Base-by-base conservation (phyloP, 2,113 vertebrate genomes). In the Alouatta palliata region DNA sequence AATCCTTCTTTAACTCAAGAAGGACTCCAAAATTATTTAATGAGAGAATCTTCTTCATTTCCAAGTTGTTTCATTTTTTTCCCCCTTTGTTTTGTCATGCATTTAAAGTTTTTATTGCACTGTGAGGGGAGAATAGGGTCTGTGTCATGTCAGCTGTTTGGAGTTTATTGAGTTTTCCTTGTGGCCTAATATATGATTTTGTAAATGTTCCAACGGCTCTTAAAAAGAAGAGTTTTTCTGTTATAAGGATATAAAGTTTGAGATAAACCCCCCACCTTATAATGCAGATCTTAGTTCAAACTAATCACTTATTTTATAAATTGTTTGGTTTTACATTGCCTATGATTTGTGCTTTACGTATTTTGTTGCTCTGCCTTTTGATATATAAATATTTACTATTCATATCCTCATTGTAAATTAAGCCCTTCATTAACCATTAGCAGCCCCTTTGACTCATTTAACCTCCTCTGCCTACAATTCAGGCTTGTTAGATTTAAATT, bases 101-200 rank as follows among this genome's bases (percentile, higher is more conserved):
- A 17, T 91, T 89, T 56, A 23, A 75, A 82, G 21, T 47, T 91
- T 92, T 94, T 90, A 68, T 82, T 52, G 81, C n/a, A 8, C 45
- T 11, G 14, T 35, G 1, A 1, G 45, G 45, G 80, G 37, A 95
- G 91, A 66, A 92, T 75, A 56, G 82, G 37, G 94, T 89, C 86
- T 93, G 73, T 76, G 45, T 95, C 75, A 23, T 88, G 81, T 90
- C 92, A 90, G n/a, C 56, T 47, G 23, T 86, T 91, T 88, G 87
- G 61, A 64, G 58, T 90, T 97, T 95, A 90, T 71, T 76, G 77
- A 75, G 47, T 68, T 93, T 92, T 96, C 75, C 43, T 91, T 71
- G 3, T 88, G 75, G 90, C 47, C 66, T 93, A 70, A 80, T 88
- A 47, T 11, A 88, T 35, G 71, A 88, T 64, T 95, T 70, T 94